Conservation (phyloP, 2,797 vertebrate genomes). For the Arctocebus calabarensis region DNA sequence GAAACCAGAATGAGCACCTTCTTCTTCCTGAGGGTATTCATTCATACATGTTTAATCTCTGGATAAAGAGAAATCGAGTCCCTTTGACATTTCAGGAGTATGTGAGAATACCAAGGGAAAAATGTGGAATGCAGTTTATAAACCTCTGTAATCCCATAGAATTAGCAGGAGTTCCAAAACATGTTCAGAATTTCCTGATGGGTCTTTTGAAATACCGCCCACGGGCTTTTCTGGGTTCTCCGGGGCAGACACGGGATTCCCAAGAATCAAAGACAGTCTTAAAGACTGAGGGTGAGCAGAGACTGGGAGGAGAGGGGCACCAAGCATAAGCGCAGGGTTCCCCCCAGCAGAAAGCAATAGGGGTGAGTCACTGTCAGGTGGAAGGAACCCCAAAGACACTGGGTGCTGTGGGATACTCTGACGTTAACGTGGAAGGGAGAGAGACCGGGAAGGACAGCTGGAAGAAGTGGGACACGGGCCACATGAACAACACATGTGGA, state of each 20-base stretch:
- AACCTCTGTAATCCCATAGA: conserved; percentile 62
- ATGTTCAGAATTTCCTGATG: conserved; percentile 74
- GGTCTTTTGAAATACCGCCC: conserved; percentile 70
- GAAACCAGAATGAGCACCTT: background rate
- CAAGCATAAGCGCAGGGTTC: background rate
- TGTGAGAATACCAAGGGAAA: conserved; percentile 41
- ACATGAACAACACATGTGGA: background rate
- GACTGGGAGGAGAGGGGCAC: background rate
- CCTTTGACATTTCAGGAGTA: conserved; percentile 62
- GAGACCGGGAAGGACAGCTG: background rate
- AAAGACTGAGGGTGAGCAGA: background rate
- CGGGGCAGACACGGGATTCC: background rate
- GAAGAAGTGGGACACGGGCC: background rate
- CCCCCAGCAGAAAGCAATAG: background rate
- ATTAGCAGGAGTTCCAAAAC: conserved; percentile 58
- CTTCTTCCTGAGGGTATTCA: background rate
- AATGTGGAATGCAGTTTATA: conserved; percentile 58
- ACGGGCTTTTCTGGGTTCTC: conserved; percentile 21
- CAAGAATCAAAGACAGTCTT: conserved; percentile 17
- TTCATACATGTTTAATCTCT: conserved; percentile 32
- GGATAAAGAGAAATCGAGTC: conserved; percentile 19
- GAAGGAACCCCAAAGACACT: background rate
- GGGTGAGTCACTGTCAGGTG: background rate
- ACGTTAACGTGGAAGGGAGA: background rate
- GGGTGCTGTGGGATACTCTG: background rate